phyloP scores from a whole-genome alignment of 2,797 vertebrate species.

The Oryzias dopingdopingensis region DNA sequence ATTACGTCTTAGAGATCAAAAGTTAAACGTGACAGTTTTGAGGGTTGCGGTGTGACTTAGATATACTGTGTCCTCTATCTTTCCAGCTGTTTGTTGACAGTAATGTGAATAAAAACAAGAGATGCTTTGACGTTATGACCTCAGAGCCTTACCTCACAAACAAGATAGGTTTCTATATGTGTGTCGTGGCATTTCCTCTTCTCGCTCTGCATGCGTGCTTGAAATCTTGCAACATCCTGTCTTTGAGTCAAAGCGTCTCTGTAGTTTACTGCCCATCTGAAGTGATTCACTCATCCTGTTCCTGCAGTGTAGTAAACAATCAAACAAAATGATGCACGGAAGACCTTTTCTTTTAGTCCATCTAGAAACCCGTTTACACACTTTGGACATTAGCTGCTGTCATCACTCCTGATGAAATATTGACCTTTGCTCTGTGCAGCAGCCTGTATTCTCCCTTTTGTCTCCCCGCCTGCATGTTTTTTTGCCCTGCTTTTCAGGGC shows the following conservation, averaged over 20 bases:
- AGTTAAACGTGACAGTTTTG: no score
- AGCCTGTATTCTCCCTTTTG: conserved; percentile 31
- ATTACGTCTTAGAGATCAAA: no score
- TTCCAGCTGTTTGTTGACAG: no score
- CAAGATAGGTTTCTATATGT: no score
- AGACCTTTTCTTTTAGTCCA: conserved; percentile 20
- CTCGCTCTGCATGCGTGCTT: background rate
- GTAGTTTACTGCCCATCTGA: conserved; percentile 16
- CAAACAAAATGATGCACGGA: conserved; percentile 35
- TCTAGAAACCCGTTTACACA: conserved; percentile 11
- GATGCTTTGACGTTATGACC: no score
- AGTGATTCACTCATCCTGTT: conserved; percentile 24
- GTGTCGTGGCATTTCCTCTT: conserved; percentile 11
- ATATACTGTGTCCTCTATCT: no score
- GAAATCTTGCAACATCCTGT: conserved; percentile 26
- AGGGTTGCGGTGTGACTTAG: no score
- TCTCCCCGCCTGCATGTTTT: conserved; percentile 34
- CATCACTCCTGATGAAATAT: conserved; percentile 35
- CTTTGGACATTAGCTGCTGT: conserved; percentile 25
- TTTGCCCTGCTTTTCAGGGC: conserved; percentile 19
- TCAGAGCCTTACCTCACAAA: no score
- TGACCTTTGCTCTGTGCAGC: conserved; percentile 14
- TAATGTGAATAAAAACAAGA: no score
- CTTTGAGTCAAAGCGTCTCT: background rate
- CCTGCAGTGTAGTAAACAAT: conserved; percentile 31